Base-by-base conservation (phyloP, 2,888 invertebrate species). In the Fabriciana adippe region DNA sequence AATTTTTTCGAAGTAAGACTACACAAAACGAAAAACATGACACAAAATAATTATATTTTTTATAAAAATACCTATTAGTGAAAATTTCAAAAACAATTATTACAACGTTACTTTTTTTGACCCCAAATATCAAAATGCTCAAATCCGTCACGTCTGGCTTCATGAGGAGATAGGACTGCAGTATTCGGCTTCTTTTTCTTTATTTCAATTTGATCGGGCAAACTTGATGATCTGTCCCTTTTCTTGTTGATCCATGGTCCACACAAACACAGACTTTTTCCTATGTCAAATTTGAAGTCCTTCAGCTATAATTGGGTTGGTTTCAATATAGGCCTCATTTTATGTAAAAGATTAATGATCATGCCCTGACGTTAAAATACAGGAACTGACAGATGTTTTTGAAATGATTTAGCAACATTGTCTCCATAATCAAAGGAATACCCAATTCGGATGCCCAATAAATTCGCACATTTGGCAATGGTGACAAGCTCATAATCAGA, bases 301-400 rank as follows among this genome's bases (percentile, higher is more conserved):
- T 2, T 21, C 21, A 21, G 21, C 21, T 21, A 2, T 2, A 21
- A 2, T 21, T 21, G 21, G 21, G 21, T 21, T 13, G 66, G 68
- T 66, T 71, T 61, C n/a, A 69, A 53, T 59, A 67, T 55, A 18
- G 67, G 67, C 41, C 60, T 61, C 14, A 72, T 67, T 60, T 67
- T 63, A 18, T 59, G 63, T 2, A 67, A 48, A 15, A 69, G 54
- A 59, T 69, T 67, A 48, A 16, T 69, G 54, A 59, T 69, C 69
- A 54, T 59, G 45, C 53, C 64, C 62, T 73, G 50, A 70, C 68
- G 21, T 72, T 72, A 53, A 67, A 68, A 51, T 72, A 68, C 21
- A 73, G 59, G 54, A 67, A 69, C 48, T 69, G 64, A 5, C 72
- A 15, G n/a, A 73, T 73, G 60, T 75, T 73, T 68, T 74, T 62